A percentile compares a stretch with the other conserved stretches of the same genome.
Evolutionary conservation across 2,888 invertebrate genomes (phyloP).

Genomic region (Agrenia bidenticulata): DNA sequence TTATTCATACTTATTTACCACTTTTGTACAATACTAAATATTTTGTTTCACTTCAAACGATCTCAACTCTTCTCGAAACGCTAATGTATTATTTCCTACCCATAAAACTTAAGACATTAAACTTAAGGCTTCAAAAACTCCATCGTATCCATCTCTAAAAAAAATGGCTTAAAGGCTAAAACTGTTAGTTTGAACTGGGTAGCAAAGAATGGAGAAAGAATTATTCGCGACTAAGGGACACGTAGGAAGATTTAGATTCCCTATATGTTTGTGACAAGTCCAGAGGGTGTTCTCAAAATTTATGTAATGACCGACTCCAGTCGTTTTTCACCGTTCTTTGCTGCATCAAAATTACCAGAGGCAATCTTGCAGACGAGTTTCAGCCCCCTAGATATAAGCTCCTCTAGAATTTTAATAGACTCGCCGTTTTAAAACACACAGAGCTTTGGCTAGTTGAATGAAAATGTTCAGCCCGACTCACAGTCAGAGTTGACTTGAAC

Average conservation of each 20-base stretch:
- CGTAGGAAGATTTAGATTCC: neutral
- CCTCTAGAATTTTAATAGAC: neutral
- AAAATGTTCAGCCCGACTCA: too few species aligned
- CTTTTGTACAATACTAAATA: too few species aligned
- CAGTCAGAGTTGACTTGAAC: too few species aligned
- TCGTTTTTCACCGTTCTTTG: neutral
- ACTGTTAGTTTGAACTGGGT: neutral
- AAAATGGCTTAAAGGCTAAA: neutral
- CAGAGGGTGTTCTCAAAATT: conserved; percentile 8
- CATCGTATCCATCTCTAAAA: neutral
- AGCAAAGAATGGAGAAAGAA: neutral
- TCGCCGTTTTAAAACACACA: neutral
- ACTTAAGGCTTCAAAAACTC: too few species aligned
- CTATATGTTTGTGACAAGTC: conserved; percentile 1
- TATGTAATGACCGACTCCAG: neutral
- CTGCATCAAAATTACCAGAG: too few species aligned
- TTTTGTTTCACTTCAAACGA: too few species aligned
- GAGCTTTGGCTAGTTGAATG: too few species aligned
- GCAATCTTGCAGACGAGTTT: neutral
- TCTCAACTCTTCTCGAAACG: too few species aligned
- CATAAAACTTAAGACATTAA: too few species aligned
- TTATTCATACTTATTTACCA: too few species aligned
- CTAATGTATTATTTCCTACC: too few species aligned
- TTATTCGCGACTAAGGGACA: too few species aligned
- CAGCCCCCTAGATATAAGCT: neutral